These are phyloP conservation scores for Acropora tenuis DNA, from an alignment of 64 coral and sea anemone species.

Conservation along the genomic window DNA sequence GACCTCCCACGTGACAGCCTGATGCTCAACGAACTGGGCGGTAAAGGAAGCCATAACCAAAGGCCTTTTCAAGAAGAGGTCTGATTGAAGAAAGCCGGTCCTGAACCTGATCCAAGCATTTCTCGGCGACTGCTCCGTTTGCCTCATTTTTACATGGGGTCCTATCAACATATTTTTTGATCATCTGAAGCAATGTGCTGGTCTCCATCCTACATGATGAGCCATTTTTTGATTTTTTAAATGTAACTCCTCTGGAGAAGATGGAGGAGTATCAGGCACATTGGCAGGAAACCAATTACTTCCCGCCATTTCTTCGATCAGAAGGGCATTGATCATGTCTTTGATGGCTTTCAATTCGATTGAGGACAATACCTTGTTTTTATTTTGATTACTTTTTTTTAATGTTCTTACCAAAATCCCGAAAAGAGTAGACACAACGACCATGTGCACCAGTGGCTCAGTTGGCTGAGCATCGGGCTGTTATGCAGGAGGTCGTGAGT, in stretches of 20 bases:
- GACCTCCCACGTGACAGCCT: too few species aligned
- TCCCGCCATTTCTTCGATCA: neutral
- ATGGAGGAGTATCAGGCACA: neutral
- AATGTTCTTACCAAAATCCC: constrained; percentile 26
- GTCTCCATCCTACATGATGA: neutral
- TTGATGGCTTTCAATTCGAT: neutral
- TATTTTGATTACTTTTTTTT: neutral
- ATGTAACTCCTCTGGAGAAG: neutral
- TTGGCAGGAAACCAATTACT: neutral
- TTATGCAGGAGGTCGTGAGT: too few species aligned
- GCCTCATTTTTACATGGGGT: neutral
- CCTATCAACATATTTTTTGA: neutral
- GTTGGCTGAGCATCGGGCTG: too few species aligned
- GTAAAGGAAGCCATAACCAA: constrained; percentile 29
- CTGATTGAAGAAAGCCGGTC: neutral
- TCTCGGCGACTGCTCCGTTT: neutral
- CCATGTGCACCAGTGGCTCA: too few species aligned
- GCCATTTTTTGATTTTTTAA: neutral
- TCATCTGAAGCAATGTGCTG: neutral
- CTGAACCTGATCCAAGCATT: neutral
- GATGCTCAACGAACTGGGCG: neutral
- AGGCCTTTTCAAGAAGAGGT: constrained; percentile 15
- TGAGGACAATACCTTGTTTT: neutral
- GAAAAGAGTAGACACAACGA: constrained; percentile 38
- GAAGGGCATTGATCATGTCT: neutral